Evolutionary conservation across 1,140 invertebrate species (phyloP), one percentile per base, ranked within the genome.

Genomic region (Notospermus geniculatus): DNA sequence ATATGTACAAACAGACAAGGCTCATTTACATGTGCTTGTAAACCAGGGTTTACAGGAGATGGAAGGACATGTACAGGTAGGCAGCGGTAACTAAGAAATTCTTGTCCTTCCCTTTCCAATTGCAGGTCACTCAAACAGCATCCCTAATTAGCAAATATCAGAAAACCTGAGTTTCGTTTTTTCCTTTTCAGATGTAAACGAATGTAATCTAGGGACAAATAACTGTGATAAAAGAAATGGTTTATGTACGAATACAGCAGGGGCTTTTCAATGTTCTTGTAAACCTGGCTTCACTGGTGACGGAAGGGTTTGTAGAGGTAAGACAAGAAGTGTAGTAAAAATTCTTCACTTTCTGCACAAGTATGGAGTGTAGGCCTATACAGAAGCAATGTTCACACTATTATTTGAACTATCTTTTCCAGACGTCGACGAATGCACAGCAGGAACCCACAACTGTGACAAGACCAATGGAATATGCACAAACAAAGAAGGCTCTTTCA

Each of bases 21-120:
- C n/a, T n/a, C n/a, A n/a, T n/a, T n/a, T n/a, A n/a, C n/a, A n/a
- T n/a, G n/a, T n/a, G n/a, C n/a, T n/a, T n/a, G n/a, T n/a, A n/a
- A n/a, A n/a, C n/a, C n/a, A n/a, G n/a, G n/a, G n/a, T n/a, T n/a
- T n/a, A n/a, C n/a, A 29, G 54, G 22, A 5, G 25, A 55, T 22
- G 54, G 22, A 7, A 55, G 25, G 54, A 55, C 22, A n/a, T 55
- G 54, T 55, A 30, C 28, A 27, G 54, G 28, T 55, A 55, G 28
- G 54, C 7, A 27, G 9, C 22, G 28, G 2, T 27, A 19, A 7
- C 5, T 50, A 50, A 9, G 9, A 4, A n/a, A 27, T 19, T 50
- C 25, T 22, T 50, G n/a, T n/a, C n/a, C n/a, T n/a, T n/a, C n/a
- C n/a, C n/a, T n/a, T n/a, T n/a, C n/a, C n/a, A n/a, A n/a, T n/a